These are phyloP conservation scores for Chanos chanos DNA, from an alignment of 2,797 vertebrate genomes.

Conservation along the genomic window DNA sequence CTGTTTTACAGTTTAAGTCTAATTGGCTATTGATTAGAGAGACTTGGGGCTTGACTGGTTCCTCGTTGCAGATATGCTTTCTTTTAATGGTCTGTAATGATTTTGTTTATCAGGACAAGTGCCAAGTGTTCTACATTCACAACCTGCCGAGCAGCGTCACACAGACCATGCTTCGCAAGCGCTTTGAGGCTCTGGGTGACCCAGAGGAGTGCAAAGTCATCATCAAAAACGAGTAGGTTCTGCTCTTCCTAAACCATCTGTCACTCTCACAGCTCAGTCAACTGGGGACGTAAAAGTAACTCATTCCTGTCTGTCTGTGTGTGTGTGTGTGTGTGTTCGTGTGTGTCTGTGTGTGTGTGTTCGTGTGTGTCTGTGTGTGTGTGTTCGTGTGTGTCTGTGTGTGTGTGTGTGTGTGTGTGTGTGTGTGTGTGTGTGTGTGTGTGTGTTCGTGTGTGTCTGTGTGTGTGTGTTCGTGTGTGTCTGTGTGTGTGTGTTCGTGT, in stretches of 20 bases:
- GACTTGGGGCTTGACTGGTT: background rate
- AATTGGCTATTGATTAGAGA: too few relatives aligned
- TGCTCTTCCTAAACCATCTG: background rate
- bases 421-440: slow-evolving; percentile 30
- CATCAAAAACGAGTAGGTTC: slow-evolving; percentile 79
- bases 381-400: slow-evolving; percentile 32
- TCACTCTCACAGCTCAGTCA: background rate
- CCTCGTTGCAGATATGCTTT: background rate
- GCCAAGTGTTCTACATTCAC: slow-evolving; percentile 90
- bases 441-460: too few relatives aligned
- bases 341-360: slow-evolving; percentile 22
- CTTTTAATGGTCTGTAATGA: background rate
- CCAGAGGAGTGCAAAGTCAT: slow-evolving; percentile 92
- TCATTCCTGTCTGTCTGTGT: background rate
- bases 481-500: slow-evolving; percentile 22
- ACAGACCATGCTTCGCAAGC: slow-evolving; percentile 88
- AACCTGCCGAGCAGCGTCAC: slow-evolving; percentile 91
- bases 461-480: slow-evolving; percentile 22
- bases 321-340: background rate
- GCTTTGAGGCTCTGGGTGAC: slow-evolving; percentile 91
- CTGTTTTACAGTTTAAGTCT: too few relatives aligned
- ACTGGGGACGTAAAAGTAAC: background rate
- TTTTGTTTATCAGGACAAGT: slow-evolving; percentile 81
- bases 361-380: slow-evolving; percentile 26
- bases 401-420: slow-evolving; percentile 17